Evolutionary conservation across 2,113 vertebrate species (phyloP), one percentile per base, ranked within the genome.

Genomic region (Gambusia affinis): DNA sequence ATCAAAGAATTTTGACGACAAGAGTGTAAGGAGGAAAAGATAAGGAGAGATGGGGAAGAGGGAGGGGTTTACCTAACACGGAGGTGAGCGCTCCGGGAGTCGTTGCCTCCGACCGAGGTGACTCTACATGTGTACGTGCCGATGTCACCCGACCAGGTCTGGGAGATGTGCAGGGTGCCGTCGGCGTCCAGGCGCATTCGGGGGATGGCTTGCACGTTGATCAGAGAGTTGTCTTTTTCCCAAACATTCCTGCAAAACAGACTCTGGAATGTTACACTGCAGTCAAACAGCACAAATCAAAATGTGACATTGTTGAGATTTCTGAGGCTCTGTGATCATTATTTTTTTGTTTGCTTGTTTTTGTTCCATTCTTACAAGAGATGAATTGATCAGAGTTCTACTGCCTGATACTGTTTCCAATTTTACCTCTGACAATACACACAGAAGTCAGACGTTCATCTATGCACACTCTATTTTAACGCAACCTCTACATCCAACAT

Each of bases 141-240:
- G 0, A 98, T 98, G 92, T 99, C 98, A 0, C 98, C 98, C 0
- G 98, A 99, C 98, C 97, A 99, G 0, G 98, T 99, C 84, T 99
- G 98, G n/a, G 97, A 96, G 94, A 99, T 97, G 91, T 98, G 96
- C 75, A 99, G 94, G 12, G 97, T 95, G 70, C 97, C 97, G 0
- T 87, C 91, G 3, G 85, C 87, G 0, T 98, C 97, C 88, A 97
- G 87, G 0, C 94, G 95, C 87, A 98, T 85, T 60, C 98, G 95
- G 0, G 96, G 96, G 60, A 93, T 87, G 1, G 89, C 93, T 65
- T 96, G 96, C 0, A 91, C 62, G 14, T 94, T 95, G 82, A 99
- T 89, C 0, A 88, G 35, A 0, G 80, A 75, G 51, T 97, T 96
- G 0, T 98, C 97, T 88, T 98, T 99, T 87, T 99, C 97, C 98